Evolutionary conservation across 2,113 vertebrate genomes (phyloP), one percentile per base, ranked within the genome.

Genomic region (Megaleporinus macrocephalus): DNA sequence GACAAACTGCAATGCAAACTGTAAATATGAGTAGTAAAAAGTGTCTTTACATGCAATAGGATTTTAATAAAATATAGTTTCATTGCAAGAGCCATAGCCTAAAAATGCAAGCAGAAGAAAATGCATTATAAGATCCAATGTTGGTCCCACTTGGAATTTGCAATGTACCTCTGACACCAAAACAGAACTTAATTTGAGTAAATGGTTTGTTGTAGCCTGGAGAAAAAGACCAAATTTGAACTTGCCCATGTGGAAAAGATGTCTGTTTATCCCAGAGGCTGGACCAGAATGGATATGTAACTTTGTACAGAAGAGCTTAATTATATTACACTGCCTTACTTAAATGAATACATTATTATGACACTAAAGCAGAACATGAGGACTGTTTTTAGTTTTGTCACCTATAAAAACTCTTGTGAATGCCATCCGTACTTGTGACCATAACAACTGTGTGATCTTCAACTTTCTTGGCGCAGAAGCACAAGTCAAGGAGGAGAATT

Each of bases 241-340:
- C 84, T 51, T 62, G 79, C 51, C 61, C 24, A 73, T 82, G 81
- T 86, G 81, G 83, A 83, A 83, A 83, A 73, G 79, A 57, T 24
- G 63, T 80, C 71, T 86, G 79, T 83, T 84, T 84, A 59, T 85
- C 79, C 78, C 76, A 82, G 51, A 36, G 78, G 59, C 44, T 53
- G 14, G 27, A n/a, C 16, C 55, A 65, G 80, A 71, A 74, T 79
- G 70, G 66, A 69, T 63, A 83, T 59, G 62, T 73, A 73, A 59
- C 51, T 73, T 69, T 66, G 77, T 62, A 44, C 73, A 75, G 59
- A 77, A 71, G 76, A 79, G 72, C 68, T 79, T 76, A 79, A 82
- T 76, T 82, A 49, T 76, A n/a, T 41, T 68, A 41, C 65, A 36
- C 11, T 3, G 12, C 65, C 26, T 68, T 9, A 20, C 49, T 51